phyloP scores from a whole-genome alignment of 2,888 invertebrate species.

The Agrochola lychnidis region DNA sequence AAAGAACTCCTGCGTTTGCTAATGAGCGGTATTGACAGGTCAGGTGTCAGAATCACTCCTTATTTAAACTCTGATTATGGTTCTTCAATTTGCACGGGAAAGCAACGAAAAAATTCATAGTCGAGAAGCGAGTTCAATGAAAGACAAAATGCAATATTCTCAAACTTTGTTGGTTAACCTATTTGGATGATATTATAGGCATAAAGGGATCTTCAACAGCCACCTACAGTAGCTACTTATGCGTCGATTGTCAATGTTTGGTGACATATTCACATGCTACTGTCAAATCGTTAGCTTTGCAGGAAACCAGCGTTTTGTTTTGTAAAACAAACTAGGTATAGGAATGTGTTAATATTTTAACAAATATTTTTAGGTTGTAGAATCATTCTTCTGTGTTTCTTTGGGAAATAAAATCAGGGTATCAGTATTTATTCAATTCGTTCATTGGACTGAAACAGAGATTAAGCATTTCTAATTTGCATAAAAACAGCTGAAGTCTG shows the following conservation, averaged over 20 bases:
- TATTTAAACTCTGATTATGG: conserved; percentile 28
- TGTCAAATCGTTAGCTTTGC: conserved; percentile 67
- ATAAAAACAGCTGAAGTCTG: neutral
- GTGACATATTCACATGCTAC: conserved; percentile 71
- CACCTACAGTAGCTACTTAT: conserved; percentile 33
- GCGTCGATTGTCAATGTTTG: conserved; percentile 72
- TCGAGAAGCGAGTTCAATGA: neutral
- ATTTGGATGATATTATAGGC: neutral
- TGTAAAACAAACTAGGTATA: conserved; percentile 21
- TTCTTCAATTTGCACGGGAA: conserved; percentile 11
- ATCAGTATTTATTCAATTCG: no score
- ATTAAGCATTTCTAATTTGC: neutral
- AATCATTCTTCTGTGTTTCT: neutral
- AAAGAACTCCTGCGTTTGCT: conserved; percentile 12
- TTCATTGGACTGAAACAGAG: neutral
- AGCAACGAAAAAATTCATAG: neutral
- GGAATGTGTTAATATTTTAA: conserved; percentile 1
- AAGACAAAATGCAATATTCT: neutral
- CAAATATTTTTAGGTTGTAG: neutral
- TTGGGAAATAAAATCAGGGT: neutral
- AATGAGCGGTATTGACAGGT: conserved; percentile 46
- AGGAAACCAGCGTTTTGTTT: conserved; percentile 22
- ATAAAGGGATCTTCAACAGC: neutral
- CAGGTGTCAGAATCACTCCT: conserved; percentile 50
- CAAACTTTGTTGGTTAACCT: neutral